Evolutionary conservation across 2,888 invertebrate genomes (phyloP), one percentile per base, ranked within the genome.

Genomic region (Cyclophora punctaria): DNA sequence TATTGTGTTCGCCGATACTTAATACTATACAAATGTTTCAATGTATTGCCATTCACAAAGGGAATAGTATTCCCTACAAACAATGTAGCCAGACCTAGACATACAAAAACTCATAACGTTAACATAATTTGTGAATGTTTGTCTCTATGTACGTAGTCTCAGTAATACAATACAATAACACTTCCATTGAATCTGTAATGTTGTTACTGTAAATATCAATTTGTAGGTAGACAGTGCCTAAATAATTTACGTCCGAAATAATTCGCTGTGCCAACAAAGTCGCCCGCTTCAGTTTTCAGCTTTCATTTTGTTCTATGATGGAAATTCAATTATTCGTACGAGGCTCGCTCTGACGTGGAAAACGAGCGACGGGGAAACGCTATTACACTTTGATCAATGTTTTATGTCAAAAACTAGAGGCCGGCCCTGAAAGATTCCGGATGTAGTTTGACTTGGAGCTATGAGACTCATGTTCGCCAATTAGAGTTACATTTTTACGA

Each of bases 401-500:
- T 81, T 81, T 76, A 80, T 72, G 73, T 80, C 80, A 78, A 60
- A 71, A 77, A 74, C 73, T 73, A 71, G 69, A 62, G 66, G 66
- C 64, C 64, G 64, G 64, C 66, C 59, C 64, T 66, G 70, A 69
- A 73, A 71, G 71, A 67, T 72, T 69, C 67, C 67, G 70, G 72
- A 65, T 67, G 71, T 75, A 79, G 79, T 76, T 78, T 71, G 74
- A 77, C 75, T 76, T 71, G 67, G 73, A 80, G 79, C 80, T 76
- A 80, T 73, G 79, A 80, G 76, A 75, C 79, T 75, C 76, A 79
- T 81, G 82, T 81, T 79, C 79, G 75, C 80, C 85, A 86, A 86
- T 87, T 87, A 85, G 83, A 83, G 80, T 82, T 80, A 83, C 83
- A 86, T 86, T 87, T 88, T 86, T 87, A 85, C 83, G 81, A 81